Percentiles rank a stretch among this genome's conserved stretches.
Conservation (phyloP, 2,797 vertebrate species). For the Scarus forsteni region DNA sequence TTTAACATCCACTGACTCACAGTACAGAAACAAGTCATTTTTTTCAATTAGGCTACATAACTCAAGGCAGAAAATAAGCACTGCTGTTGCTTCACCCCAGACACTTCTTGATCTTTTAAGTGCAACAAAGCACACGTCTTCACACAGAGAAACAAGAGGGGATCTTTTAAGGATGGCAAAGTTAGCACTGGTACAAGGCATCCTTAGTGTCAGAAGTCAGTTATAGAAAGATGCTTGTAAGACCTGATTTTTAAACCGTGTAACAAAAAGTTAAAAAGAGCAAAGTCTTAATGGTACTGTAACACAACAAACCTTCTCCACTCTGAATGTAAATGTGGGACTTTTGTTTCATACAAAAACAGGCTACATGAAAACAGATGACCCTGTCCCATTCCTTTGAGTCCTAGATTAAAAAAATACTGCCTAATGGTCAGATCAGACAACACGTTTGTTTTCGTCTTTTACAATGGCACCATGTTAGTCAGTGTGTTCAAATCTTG, state of each 20-base stretch:
- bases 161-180: slow-evolving; percentile 62
- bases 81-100: slow-evolving; percentile 64
- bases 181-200: slow-evolving; percentile 58
- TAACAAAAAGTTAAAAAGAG: slow-evolving; percentile 63
- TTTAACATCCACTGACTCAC: slow-evolving; percentile 81
- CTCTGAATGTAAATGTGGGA: slow-evolving; percentile 64
- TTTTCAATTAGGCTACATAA: slow-evolving; percentile 78
- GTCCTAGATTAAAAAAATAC: slow-evolving; percentile 52
- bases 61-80: slow-evolving; percentile 78
- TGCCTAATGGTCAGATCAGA: slow-evolving; percentile 15
- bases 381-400: slow-evolving; percentile 53
- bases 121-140: slow-evolving; percentile 77
- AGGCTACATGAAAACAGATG: slow-evolving; percentile 62
- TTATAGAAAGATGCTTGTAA: slow-evolving; percentile 74
- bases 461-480: too few species aligned
- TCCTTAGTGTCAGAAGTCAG: slow-evolving; percentile 70
- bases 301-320: slow-evolving; percentile 69
- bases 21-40: slow-evolving; percentile 72
- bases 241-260: slow-evolving; percentile 74
- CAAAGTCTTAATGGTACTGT: slow-evolving; percentile 59
- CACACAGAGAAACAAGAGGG: slow-evolving; percentile 67
- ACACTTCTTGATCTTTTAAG: slow-evolving; percentile 68
- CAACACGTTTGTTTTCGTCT: too few species aligned
- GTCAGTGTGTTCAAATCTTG: too few species aligned
- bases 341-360: slow-evolving; percentile 47